Conservation (phyloP, 2,797 vertebrate species). For the Gastrophryne carolinensis region DNA sequence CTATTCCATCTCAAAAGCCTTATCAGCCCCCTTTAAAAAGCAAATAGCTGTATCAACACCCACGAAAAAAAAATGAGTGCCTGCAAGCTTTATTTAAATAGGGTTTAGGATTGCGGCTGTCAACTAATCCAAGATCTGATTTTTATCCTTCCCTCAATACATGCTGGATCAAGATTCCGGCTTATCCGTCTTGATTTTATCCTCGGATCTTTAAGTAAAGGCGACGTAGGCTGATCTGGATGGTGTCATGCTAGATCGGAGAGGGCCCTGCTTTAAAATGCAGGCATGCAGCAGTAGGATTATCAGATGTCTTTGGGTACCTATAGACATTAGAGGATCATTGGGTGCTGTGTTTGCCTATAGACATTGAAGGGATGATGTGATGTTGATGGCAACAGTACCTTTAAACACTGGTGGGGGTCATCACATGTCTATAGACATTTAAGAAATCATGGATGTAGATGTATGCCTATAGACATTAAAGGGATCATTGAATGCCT, state of each 20-base stretch:
- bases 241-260: neutral
- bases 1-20: neutral
- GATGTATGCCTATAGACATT: too few relatives aligned
- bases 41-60: slow-evolving; percentile 39
- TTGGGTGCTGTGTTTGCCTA: too few relatives aligned
- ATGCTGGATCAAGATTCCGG: slow-evolving; percentile 23
- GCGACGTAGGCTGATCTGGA: neutral
- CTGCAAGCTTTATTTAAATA: slow-evolving; percentile 35
- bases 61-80: slow-evolving; percentile 13
- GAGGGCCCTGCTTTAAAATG: too few relatives aligned
- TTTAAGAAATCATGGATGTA: too few relatives aligned
- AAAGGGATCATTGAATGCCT: too few relatives aligned
- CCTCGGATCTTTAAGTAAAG: neutral
- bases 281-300: too few relatives aligned
- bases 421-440: too few relatives aligned
- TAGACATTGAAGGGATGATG: too few relatives aligned
- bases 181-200: neutral
- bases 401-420: too few relatives aligned
- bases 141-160: slow-evolving; percentile 21
- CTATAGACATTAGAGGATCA: too few relatives aligned
- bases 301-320: too few relatives aligned
- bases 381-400: too few relatives aligned
- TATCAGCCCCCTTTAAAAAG: neutral
- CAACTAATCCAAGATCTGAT: slow-evolving; percentile 36
- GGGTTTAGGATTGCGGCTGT: slow-evolving; percentile 49